Evolutionary conservation across 2,113 vertebrate genomes (phyloP).

Genomic region (Drymodes brunneopygia): DNA sequence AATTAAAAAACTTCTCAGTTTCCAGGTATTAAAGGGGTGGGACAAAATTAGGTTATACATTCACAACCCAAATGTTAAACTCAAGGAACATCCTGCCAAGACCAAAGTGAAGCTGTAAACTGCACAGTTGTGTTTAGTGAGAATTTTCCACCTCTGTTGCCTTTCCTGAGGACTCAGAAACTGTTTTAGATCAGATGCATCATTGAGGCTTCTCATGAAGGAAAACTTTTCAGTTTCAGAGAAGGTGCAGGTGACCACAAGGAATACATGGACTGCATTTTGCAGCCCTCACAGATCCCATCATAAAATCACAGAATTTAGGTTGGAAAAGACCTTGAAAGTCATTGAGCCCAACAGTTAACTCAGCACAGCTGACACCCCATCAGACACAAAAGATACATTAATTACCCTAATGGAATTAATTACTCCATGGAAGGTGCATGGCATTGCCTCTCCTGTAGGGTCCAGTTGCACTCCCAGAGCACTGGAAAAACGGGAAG

Average conservation of each 20-base stretch:
- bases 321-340: not conserved
- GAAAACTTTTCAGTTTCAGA: not conserved
- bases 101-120: not conserved
- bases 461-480: not conserved
- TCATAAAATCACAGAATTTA: not conserved
- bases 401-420: not conserved
- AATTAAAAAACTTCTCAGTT: not conserved
- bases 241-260: not conserved
- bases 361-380: not conserved
- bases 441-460: not conserved
- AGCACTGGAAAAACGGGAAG: not conserved
- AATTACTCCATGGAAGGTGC: not conserved
- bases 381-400: not conserved
- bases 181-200: not conserved
- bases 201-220: not conserved
- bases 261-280: rapidly evolving
- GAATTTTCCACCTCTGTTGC: not conserved
- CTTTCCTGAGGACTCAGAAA: not conserved
- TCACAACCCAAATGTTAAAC: not conserved
- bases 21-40: not conserved
- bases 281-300: not conserved
- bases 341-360: not conserved
- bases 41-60: not conserved
- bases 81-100: not conserved
- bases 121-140: not conserved